These are phyloP conservation scores for Pterostichus madidus DNA, from an alignment of 2,888 invertebrate genomes.

Conservation along the genomic window DNA sequence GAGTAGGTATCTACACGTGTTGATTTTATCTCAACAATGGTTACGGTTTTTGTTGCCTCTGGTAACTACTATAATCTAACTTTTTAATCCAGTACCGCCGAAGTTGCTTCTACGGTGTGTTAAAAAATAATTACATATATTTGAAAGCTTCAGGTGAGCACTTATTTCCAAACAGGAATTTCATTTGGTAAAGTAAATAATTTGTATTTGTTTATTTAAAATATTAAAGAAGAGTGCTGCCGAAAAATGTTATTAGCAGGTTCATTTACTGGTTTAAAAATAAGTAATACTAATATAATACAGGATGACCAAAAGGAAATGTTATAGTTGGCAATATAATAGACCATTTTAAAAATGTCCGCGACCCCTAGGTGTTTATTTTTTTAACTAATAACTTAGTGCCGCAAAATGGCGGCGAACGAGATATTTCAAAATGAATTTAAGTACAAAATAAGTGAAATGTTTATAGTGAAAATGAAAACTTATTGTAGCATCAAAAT, in stretches of 20 bases:
- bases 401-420: too few species aligned
- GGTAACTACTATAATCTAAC: neutral
- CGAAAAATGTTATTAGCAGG: neutral
- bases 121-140: constrained; percentile 16
- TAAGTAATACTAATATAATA: too few species aligned
- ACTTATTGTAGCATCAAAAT: too few species aligned
- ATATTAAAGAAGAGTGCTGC: neutral
- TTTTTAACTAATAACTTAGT: too few species aligned
- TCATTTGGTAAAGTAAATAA: constrained; percentile 3
- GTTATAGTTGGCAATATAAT: too few species aligned
- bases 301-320: too few species aligned
- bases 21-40: constrained; percentile 38
- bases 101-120: neutral
- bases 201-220: constrained; percentile 15
- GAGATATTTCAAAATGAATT: too few species aligned
- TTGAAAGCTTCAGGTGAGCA: neutral
- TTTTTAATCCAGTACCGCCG: constrained; percentile 4
- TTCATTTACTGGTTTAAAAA: neutral
- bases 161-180: neutral
- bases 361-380: too few species aligned
- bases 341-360: too few species aligned
- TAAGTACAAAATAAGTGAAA: too few species aligned
- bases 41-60: constrained; percentile 35
- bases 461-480: too few species aligned
- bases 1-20: neutral